A percentile compares a stretch with the other conserved stretches of the same genome.
phyloP scores from a whole-genome alignment of 2,113 vertebrate species.

The Planiliza haematocheilus region DNA sequence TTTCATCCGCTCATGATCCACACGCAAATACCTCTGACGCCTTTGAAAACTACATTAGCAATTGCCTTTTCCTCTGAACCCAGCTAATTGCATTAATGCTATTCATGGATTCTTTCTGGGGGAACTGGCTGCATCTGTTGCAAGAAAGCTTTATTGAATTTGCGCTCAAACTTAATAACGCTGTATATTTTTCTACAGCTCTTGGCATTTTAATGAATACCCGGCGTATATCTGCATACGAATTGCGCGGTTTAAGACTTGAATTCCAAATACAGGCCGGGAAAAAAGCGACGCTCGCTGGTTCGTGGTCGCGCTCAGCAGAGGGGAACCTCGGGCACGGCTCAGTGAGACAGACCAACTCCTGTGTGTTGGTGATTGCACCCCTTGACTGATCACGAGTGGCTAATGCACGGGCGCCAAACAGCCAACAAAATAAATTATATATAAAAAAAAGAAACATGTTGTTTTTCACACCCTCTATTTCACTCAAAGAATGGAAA shows the following conservation, averaged over 20 bases:
- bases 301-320: slow-evolving; percentile 18
- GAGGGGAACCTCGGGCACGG: slow-evolving; percentile 15
- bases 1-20: neutral
- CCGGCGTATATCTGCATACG: too few species aligned
- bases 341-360: slow-evolving; percentile 30
- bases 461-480: too few species aligned
- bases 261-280: neutral
- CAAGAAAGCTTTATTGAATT: neutral
- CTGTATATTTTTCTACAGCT: neutral
- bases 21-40: slow-evolving; percentile 2
- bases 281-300: slow-evolving; percentile 4
- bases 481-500: too few species aligned
- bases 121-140: slow-evolving; percentile 1
- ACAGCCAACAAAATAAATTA: slow-evolving; percentile 4
- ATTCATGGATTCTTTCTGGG: neutral
- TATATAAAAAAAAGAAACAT: too few species aligned
- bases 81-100: slow-evolving; percentile 12
- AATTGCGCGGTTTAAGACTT: slow-evolving; percentile 2
- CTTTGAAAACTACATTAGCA: slow-evolving; percentile 2
- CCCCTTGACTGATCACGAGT: slow-evolving; percentile 37
- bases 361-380: slow-evolving; percentile 41
- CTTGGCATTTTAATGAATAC: neutral
- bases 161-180: neutral
- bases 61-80: slow-evolving; percentile 12
- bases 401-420: slow-evolving; percentile 29